Evolutionary conservation across 2,113 vertebrate genomes (phyloP).

Genomic region (Astur gentilis): DNA sequence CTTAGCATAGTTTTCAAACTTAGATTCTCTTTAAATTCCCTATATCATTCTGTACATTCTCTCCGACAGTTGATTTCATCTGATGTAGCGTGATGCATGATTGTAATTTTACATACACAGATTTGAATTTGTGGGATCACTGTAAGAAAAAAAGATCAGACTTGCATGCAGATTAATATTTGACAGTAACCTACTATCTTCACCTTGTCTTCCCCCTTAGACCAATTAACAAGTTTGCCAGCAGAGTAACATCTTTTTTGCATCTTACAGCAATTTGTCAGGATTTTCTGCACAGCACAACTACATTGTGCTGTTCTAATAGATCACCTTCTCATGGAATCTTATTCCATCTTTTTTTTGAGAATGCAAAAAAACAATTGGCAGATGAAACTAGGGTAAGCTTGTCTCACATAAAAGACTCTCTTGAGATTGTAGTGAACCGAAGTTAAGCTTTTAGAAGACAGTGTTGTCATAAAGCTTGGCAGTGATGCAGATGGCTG

Average conservation of each 20-base stretch:
- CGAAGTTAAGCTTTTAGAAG: background rate
- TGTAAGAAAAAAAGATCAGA: background rate
- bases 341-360: background rate
- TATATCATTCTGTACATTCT: rapidly evolving
- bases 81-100: background rate
- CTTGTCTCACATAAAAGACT: background rate
- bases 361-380: background rate
- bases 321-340: background rate
- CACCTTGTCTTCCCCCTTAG: background rate
- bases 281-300: background rate
- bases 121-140: background rate
- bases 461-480: background rate
- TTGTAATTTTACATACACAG: background rate
- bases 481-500: background rate
- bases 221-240: background rate
- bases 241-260: background rate
- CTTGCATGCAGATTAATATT: background rate
- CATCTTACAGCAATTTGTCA: background rate
- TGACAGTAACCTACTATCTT: background rate
- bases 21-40: background rate
- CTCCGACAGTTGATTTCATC: background rate
- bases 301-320: background rate
- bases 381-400: background rate
- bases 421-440: background rate
- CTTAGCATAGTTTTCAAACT: background rate